Base-by-base conservation (phyloP, 2,888 invertebrate genomes). In the Palloptera scutellata region DNA sequence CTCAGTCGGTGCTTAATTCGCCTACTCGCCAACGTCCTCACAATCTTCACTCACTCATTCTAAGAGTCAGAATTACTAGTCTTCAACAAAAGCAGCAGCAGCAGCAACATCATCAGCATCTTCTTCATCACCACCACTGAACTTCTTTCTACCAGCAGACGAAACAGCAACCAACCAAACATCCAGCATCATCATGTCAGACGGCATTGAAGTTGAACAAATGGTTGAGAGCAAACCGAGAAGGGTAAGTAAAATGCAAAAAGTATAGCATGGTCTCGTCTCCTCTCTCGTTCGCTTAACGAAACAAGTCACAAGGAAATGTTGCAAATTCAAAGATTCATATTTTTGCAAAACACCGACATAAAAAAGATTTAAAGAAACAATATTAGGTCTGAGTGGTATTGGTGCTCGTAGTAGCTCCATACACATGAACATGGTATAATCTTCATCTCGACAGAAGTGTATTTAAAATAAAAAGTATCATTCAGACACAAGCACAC, bases 171-270 rank as follows among this genome's bases (percentile, higher is more conserved):
- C 62, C 69, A 63, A 66, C 58, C 66, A 72, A 66, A 70, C 61
- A 53, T 64, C 64, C 69, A 72, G 61, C 64, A 64, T 66, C 71
- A 66, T 72, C 73, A 83, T 83, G 83, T 82, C 83, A 77, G 89
- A 89, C 85, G 89, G 89, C 79, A 86, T 89, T 85, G 89, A 89
- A 86, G 89, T 89, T 84, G 89, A 89, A 79, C 88, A 86, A 83
- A 78, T 81, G 76, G 78, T 81, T 68, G 89, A 89, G 82, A 88
- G 88, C 85, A 89, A 89, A 77, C 89, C 89, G 68, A 87, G 87
- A 86, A 89, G 89, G 88, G 89, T 89, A 83, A 88, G 87, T 86
- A 59, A 54, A 41, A 15, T 41, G 48, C 8, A 48, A 48, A 13
- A 30, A 30, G 6, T 4, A 30, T 6, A 30, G 30, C 30, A 30